phyloP scores from a whole-genome alignment of 2,888 invertebrate genomes.

The Stenodema calcarata region DNA sequence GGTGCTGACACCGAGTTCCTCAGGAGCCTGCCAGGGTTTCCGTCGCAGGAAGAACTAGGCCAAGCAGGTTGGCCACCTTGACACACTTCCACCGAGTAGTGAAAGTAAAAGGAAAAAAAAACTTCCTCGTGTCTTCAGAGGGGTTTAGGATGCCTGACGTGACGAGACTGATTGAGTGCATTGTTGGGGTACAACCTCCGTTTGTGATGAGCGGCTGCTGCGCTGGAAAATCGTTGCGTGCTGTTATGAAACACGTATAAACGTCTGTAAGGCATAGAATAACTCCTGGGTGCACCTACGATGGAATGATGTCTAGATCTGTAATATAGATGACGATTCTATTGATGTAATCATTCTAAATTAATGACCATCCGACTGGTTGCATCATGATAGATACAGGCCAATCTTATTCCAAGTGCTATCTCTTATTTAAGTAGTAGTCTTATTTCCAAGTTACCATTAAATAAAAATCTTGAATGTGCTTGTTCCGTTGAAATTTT shows the following conservation, averaged over 20 bases:
- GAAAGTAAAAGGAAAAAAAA: conserved; percentile 23
- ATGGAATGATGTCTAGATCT: too few relatives aligned
- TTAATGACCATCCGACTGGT: too few relatives aligned
- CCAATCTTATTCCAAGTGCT: too few relatives aligned
- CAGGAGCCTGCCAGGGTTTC: not conserved
- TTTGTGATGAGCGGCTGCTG: not conserved
- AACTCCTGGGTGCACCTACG: too few relatives aligned
- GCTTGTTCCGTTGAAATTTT: too few relatives aligned
- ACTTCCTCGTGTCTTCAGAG: conserved; percentile 12
- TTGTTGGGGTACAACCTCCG: not conserved
- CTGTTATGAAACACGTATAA: not conserved
- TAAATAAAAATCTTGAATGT: too few relatives aligned
- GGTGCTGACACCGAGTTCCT: not conserved
- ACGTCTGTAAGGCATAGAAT: too few relatives aligned
- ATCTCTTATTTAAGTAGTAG: too few relatives aligned
- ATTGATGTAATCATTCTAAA: too few relatives aligned
- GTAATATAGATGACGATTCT: too few relatives aligned
- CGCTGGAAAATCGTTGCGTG: not conserved
- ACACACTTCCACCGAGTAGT: conserved; percentile 28
- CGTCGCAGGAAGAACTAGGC: conserved; percentile 39
- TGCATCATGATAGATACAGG: too few relatives aligned
- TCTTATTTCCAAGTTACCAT: too few relatives aligned
- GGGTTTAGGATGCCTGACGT: not conserved
- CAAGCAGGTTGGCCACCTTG: conserved; percentile 47
- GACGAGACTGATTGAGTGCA: not conserved